These are phyloP conservation scores for Xerus inauris DNA, from an alignment of 2,113 vertebrate genomes.

Conservation along the genomic window DNA sequence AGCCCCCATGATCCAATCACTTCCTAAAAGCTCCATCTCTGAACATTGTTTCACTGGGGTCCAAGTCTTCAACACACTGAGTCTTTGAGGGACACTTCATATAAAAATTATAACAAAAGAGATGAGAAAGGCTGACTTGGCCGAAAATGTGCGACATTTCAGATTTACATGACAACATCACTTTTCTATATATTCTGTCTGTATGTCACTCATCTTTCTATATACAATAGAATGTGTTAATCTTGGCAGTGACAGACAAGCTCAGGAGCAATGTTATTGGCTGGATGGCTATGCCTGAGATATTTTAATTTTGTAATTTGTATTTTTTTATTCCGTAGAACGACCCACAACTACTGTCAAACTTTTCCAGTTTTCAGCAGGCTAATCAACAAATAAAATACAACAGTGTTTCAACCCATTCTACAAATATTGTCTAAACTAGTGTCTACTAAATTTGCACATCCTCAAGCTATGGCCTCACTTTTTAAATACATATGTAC, in stretches of 20 bases:
- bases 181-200: neutral
- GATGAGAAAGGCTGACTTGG: neutral
- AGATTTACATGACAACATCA: neutral
- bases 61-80: neutral
- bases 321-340: conserved; percentile 45
- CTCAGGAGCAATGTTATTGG: neutral
- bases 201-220: conserved; percentile 13
- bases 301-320: conserved; percentile 44
- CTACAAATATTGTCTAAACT: conserved; percentile 23
- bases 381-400: conserved; percentile 47
- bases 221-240: conserved; percentile 34
- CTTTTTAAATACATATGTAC: neutral
- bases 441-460: neutral
- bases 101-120: neutral
- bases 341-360: neutral
- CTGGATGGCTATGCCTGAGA: neutral
- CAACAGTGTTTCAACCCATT: neutral
- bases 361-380: conserved; percentile 22
- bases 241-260: conserved; percentile 30
- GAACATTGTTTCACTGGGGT: neutral
- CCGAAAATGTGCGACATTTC: neutral
- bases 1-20: neutral
- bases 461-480: neutral
- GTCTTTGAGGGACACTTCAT: neutral
- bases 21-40: neutral